A percentile compares a stretch with the other conserved stretches of the same genome.
These are phyloP conservation scores for Charina bottae DNA, from an alignment of 2,113 vertebrate species.

Conservation along the genomic window DNA sequence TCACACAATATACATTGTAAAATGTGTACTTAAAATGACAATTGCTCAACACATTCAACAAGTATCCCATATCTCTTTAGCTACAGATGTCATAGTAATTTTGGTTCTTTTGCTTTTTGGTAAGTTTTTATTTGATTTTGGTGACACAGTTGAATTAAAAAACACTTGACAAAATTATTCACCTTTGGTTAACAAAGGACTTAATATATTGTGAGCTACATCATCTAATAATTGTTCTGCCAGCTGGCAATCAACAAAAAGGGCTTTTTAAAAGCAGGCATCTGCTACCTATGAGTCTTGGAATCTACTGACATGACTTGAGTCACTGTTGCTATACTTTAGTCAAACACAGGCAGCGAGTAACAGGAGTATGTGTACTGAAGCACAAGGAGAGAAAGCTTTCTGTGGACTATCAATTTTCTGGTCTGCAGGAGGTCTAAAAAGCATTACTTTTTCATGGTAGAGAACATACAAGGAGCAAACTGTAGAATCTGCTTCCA, in stretches of 20 bases:
- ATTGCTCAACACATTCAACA: background rate
- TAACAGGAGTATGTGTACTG: accelerated
- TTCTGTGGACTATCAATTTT: background rate
- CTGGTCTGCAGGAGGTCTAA: accelerated
- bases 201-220: background rate
- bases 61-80: background rate
- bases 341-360: background rate
- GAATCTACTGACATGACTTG: background rate
- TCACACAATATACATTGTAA: background rate
- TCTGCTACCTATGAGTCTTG: background rate
- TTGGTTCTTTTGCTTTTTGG: background rate
- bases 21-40: background rate
- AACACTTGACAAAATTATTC: background rate
- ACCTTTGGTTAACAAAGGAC: background rate
- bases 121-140: background rate
- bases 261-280: constrained; percentile 1
- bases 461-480: background rate
- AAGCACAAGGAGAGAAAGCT: background rate
- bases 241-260: accelerated
- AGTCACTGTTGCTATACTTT: background rate
- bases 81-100: background rate
- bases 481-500: background rate
- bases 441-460: background rate
- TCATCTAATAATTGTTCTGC: accelerated
- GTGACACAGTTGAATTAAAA: background rate